phyloP scores from a whole-genome alignment of 1,140 invertebrate genomes.

The Ceratitis capitata region DNA sequence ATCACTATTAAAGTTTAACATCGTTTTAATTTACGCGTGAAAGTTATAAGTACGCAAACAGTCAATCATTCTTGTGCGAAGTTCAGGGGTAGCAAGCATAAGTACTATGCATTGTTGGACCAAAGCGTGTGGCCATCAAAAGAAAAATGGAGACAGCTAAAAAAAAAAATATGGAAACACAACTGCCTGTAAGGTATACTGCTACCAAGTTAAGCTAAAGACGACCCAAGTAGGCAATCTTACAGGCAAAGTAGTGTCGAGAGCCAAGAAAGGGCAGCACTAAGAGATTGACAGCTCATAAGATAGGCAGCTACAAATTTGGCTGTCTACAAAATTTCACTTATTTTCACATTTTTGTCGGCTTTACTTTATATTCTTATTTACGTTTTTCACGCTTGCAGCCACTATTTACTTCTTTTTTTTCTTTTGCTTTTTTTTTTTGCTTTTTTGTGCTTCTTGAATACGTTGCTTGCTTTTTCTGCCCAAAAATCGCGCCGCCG shows the following conservation, averaged over 20 bases:
- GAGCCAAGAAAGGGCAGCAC: neutral
- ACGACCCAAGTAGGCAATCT: neutral
- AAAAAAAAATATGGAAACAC: no score
- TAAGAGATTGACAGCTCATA: neutral
- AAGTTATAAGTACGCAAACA: neutral
- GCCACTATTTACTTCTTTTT: neutral
- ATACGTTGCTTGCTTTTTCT: neutral
- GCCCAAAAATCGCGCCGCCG: neutral
- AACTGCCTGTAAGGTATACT: neutral
- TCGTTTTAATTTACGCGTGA: no score
- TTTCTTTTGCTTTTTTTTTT: neutral
- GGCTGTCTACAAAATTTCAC: slow-evolving; percentile 30
- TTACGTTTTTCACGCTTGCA: no score
- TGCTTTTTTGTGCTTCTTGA: neutral
- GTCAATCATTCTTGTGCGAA: slow-evolving; percentile 2
- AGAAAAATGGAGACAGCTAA: slow-evolving; percentile 36
- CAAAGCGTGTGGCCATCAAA: neutral
- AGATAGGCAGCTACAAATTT: slow-evolving; percentile 35
- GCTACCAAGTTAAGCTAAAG: neutral
- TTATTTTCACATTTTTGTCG: slow-evolving; percentile 19
- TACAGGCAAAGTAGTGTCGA: neutral
- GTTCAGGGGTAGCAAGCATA: neutral
- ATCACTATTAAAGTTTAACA: no score
- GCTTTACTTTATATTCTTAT: neutral
- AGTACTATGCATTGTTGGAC: neutral